A percentile compares a stretch with the other conserved stretches of the same genome.
phyloP scores from a whole-genome alignment of 2,113 vertebrate genomes.

The Piaya cayana region DNA sequence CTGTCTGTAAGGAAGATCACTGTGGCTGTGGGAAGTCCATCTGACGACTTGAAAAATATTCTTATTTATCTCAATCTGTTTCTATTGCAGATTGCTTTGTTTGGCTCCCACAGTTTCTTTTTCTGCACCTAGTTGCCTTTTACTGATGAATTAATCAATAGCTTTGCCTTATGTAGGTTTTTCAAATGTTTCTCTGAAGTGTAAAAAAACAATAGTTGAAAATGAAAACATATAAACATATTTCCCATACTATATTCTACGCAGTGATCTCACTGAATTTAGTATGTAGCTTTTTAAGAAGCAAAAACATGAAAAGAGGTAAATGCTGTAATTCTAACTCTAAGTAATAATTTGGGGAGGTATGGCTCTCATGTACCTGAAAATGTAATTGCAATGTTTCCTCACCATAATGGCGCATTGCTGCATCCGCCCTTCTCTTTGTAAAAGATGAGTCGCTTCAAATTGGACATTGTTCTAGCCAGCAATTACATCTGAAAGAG shows the following conservation, averaged over 20 bases:
- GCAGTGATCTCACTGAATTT: neutral
- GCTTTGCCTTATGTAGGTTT: neutral
- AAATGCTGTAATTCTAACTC: neutral
- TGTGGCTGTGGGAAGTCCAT: neutral
- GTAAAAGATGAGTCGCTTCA: neutral
- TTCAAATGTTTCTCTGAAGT: neutral
- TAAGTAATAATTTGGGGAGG: neutral
- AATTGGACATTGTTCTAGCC: neutral
- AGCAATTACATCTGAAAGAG: neutral
- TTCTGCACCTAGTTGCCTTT: neutral
- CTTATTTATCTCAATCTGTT: neutral
- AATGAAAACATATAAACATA: neutral
- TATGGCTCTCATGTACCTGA: neutral
- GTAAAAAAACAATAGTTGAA: neutral
- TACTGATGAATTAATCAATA: neutral
- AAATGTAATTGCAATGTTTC: neutral
- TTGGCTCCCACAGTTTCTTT: neutral
- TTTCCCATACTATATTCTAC: neutral
- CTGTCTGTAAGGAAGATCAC: neutral
- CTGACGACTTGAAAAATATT: neutral
- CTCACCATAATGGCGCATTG: neutral
- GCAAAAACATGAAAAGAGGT: neutral
- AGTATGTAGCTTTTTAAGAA: neutral
- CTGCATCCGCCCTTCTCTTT: neutral
- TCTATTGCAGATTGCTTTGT: neutral